Base-by-base conservation (phyloP, 2,113 vertebrate genomes). In the Pelodiscus sinensis region DNA sequence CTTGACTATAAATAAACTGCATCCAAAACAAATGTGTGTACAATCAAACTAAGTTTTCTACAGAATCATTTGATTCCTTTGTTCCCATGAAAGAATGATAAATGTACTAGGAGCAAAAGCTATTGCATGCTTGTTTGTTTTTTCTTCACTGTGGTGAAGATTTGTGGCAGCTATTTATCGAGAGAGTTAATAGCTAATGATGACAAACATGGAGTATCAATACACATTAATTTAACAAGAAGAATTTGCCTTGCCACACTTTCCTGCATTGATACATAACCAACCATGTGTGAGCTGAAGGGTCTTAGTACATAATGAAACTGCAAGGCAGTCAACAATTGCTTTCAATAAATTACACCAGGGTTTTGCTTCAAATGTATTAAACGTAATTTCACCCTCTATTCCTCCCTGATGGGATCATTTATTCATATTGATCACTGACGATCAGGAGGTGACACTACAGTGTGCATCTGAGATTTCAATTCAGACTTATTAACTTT, bases 31-130 rank as follows among this genome's bases (percentile, higher is more conserved):
- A 85, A 81, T 6, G 22, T 2, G 4, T 90, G 58, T 16, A 92
- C 93, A 97, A 97, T 96, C 92, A 96, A 92, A 88, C 88, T 88
- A 85, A 95, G 51, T 77, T 79, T 1, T 57, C 86, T 54, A 16
- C 50, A 87, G 79, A 81, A 79, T 58, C 56, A 80, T 81, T 52
- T 55, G 15, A 21, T 62, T 65, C 68, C 90, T 91, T 57, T 54
- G 60, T 79, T 91, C 22, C 55, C 44, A 58, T 62, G 85, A 85
- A 21, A 93, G 89, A 95, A 90, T 81, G 94, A 82, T 87, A 90
- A 95, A 92, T 94, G 95, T 83, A 62, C 79, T 4, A 92, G 82
- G 7, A 68, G 57, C 71, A 82, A 87, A 86, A 51, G 50, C 77
- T 90, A 71, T 82, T 85, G 62, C 38, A 84, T 79, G 22, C 35